phyloP scores from a whole-genome alignment of 2,888 invertebrate species.

The Catocala nupta region DNA sequence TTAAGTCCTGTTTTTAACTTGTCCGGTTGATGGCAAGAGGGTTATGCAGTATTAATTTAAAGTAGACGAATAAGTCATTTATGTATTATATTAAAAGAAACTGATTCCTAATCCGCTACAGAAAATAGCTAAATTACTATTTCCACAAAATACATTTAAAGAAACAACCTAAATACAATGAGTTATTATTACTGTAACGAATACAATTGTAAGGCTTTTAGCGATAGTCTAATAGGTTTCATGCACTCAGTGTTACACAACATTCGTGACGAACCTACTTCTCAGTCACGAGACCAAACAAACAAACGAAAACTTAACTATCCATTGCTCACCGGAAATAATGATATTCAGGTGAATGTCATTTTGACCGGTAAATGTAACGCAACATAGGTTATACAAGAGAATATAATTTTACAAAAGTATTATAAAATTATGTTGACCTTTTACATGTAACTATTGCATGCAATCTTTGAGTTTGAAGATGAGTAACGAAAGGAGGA shows the following conservation, averaged over 20 bases:
- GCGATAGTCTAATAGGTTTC: slow-evolving; percentile 35
- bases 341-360: slow-evolving; percentile 34
- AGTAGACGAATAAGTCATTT: no score
- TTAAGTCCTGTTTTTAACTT: no score
- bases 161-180: neutral
- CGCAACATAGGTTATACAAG: slow-evolving; percentile 39
- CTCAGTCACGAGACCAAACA: slow-evolving; percentile 45
- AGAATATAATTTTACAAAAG: neutral
- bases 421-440: slow-evolving; percentile 31
- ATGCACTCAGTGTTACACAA: slow-evolving; percentile 33
- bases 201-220: slow-evolving; percentile 21
- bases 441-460: slow-evolving; percentile 28
- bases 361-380: slow-evolving; percentile 25
- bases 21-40: no score
- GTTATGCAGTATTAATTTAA: no score
- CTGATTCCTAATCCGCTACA: no score
- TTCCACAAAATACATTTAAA: neutral
- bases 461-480: slow-evolving; percentile 17
- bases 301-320: slow-evolving; percentile 16
- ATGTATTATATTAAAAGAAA: no score
- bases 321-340: slow-evolving; percentile 30
- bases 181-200: neutral
- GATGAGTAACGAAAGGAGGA: slow-evolving; percentile 18
- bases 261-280: slow-evolving; percentile 38
- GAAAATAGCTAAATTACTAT: no score